Evolutionary conservation across 2,113 vertebrate genomes (phyloP).

Genomic region (Rhinichthys klamathensis): DNA sequence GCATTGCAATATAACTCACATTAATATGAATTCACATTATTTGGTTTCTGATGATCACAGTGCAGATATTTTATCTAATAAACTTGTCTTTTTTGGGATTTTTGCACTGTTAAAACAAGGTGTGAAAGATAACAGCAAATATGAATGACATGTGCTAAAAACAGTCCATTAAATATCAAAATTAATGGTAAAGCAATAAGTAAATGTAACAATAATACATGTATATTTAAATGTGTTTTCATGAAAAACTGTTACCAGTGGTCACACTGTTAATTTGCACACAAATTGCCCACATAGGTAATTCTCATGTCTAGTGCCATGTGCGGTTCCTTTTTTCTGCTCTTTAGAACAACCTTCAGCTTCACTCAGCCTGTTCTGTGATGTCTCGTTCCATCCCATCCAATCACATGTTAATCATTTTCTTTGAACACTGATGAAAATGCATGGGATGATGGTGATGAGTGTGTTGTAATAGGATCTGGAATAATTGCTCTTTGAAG

Average conservation of each 20-base stretch:
- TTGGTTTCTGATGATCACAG: not conserved
- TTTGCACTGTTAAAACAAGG: not conserved
- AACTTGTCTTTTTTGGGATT: not conserved
- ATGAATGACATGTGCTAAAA: not conserved
- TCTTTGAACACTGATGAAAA: slow-evolving; percentile 55
- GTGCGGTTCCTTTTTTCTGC: not conserved
- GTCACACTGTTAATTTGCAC: not conserved
- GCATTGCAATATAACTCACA: not conserved
- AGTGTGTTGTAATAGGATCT: slow-evolving; percentile 44
- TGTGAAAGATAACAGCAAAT: not conserved
- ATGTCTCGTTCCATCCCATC: slow-evolving; percentile 46
- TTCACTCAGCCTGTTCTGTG: slow-evolving; percentile 25
- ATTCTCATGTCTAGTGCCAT: slow-evolving; percentile 7
- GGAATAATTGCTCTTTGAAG: slow-evolving; percentile 55
- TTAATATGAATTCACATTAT: not conserved
- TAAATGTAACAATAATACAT: not conserved
- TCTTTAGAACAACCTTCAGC: slow-evolving; percentile 32
- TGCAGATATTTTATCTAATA: not conserved
- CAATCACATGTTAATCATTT: slow-evolving; percentile 46
- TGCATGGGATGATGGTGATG: slow-evolving; percentile 53
- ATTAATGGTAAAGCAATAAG: not conserved
- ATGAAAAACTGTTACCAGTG: not conserved
- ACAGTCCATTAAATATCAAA: not conserved
- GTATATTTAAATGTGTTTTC: not conserved
- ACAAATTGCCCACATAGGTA: not conserved